These are phyloP conservation scores for Chiloscyllium punctatum DNA, from an alignment of 2,797 vertebrate genomes.

Conservation along the genomic window DNA sequence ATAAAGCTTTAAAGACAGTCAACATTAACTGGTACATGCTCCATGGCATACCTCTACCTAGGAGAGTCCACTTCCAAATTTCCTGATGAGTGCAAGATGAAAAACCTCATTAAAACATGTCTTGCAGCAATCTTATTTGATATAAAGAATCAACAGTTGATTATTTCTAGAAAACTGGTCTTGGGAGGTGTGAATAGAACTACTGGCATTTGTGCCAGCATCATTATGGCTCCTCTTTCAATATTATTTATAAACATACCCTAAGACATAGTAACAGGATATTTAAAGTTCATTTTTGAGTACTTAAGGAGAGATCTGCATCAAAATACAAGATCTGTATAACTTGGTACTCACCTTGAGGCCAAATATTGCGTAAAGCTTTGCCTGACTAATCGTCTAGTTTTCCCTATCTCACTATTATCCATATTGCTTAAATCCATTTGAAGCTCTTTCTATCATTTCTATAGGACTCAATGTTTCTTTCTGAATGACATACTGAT, in stretches of 20 bases:
- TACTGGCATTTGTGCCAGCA: not conserved
- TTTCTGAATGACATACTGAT: not conserved
- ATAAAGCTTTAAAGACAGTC: no score
- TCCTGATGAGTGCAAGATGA: no score
- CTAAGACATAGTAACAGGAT: not conserved
- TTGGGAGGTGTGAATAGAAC: not conserved
- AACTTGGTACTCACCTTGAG: not conserved
- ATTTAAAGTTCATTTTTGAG: not conserved
- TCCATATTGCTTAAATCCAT: no score
- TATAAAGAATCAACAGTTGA: not conserved
- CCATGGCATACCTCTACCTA: no score
- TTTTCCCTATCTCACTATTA: no score
- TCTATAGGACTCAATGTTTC: not conserved
- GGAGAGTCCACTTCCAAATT: no score
- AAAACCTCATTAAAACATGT: no score
- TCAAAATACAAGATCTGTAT: not conserved
- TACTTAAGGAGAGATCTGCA: not conserved
- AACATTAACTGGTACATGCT: no score
- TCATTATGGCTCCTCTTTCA: not conserved
- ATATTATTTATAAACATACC: not conserved
- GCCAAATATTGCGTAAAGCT: not conserved
- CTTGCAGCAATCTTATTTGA: not conserved
- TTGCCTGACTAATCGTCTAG: not conserved
- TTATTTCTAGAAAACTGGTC: not conserved
- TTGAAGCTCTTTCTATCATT: not conserved